Evolutionary conservation across 2,888 invertebrate genomes (phyloP).

Genomic region (Nesidiocoris tenuis): DNA sequence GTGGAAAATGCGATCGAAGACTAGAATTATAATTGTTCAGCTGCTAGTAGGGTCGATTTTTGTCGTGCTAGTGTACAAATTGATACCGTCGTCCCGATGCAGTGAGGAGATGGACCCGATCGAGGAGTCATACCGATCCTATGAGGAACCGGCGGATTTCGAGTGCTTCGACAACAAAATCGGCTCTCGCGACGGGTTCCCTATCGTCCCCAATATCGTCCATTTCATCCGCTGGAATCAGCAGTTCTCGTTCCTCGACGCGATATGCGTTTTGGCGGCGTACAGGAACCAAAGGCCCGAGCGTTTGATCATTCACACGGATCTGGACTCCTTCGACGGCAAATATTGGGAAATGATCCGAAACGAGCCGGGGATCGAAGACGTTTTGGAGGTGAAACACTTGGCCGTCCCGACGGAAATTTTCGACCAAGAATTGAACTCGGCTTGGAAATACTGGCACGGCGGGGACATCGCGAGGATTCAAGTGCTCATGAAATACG

Average conservation of each 20-base stretch:
- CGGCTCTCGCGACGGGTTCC: constrained; percentile 48
- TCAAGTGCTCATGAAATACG: constrained; percentile 52
- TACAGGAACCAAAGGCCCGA: constrained; percentile 52
- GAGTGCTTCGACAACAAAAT: constrained; percentile 50
- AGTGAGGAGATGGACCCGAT: neutral
- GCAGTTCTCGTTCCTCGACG: constrained; percentile 49
- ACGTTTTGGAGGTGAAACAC: neutral
- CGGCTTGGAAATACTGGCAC: constrained; percentile 45
- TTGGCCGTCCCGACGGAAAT: constrained; percentile 53
- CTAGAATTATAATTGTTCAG: neutral
- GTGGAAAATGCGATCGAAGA: neutral
- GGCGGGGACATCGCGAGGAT: constrained; percentile 50
- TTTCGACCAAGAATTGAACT: constrained; percentile 52
- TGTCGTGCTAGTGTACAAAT: neutral
- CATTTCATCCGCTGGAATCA: constrained; percentile 52
- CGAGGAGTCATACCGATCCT: neutral
- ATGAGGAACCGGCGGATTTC: constrained; percentile 30
- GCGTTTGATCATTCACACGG: constrained; percentile 52
- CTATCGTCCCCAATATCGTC: constrained; percentile 53
- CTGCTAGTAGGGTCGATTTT: neutral
- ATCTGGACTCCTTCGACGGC: constrained; percentile 42
- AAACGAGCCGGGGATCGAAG: neutral
- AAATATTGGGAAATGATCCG: neutral
- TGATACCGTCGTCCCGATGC: neutral
- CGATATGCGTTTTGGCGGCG: constrained; percentile 50